Evolutionary conservation across 2,113 vertebrate genomes (phyloP), one percentile per base, ranked within the genome.

Genomic region (Malurus melanocephalus): DNA sequence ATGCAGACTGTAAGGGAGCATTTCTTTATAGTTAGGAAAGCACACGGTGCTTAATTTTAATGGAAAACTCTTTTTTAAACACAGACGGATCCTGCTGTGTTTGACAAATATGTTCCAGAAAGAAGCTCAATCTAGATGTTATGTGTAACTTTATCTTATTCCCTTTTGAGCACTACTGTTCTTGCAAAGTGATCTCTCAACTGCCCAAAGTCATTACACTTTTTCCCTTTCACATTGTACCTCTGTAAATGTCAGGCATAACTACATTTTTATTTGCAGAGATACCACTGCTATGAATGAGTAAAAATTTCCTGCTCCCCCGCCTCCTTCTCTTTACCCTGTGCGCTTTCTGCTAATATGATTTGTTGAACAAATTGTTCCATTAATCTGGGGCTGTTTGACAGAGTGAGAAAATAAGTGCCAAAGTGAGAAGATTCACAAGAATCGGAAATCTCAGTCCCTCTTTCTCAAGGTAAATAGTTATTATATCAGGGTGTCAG

Each of bases 391-490:
- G 95, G 97, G 97, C 96, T 97, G 95, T 98, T 98, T 98, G 97
- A 98, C 97, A 98, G 97, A 97, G 97, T 97, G 98, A 97, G 98
- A 98, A 98, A 98, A 97, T 97, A 98, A 98, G 97, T 98, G 98
- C 96, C 97, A 96, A 95, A 97, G 97, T 97, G 96, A 95, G 97
- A 98, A 98, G 96, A 97, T 97, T 97, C 97, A 97, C 97, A 98
- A 97, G 97, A 98, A 98, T 97, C 92, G 95, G 97, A 98, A 98
- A 97, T 97, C 97, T 97, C 96, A 96, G 97, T 97, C 97, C 97
- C 97, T 97, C 98, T 98, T 98, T 98, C 98, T 98, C 98, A 99
- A 98, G 98, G 98, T 98, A 99, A 99, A 98, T 98, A 99, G 98
- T 98, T 99, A 98, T 99, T 99, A 99, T 98, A 98, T 98, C 97